These are phyloP conservation scores for Microcebus ravelobensis DNA, from an alignment of 2,113 vertebrate species.

Conservation along the genomic window DNA sequence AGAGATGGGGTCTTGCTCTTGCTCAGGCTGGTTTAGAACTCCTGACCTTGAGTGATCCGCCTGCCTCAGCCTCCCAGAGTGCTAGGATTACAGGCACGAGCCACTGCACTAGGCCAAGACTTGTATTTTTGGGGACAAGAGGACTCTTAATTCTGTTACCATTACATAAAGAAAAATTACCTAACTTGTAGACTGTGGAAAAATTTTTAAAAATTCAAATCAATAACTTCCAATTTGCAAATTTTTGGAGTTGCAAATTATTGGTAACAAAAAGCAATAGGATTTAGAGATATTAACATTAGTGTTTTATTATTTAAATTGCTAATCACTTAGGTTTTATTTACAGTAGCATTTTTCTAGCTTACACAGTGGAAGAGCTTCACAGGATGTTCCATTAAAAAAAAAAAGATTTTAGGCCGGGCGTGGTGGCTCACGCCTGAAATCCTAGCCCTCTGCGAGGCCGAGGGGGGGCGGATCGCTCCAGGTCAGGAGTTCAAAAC, in stretches of 20 bases:
- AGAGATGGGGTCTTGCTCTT: no score
- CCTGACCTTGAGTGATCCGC: no score
- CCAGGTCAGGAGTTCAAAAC: no score
- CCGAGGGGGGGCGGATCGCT: no score
- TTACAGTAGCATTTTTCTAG: neutral
- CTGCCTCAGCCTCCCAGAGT: no score
- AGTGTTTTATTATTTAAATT: neutral
- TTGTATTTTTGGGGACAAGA: neutral
- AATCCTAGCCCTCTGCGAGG: no score
- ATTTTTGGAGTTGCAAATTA: slow-evolving; percentile 21
- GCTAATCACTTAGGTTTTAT: neutral
- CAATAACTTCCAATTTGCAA: neutral
- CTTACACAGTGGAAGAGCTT: neutral
- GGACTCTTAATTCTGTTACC: slow-evolving; percentile 18
- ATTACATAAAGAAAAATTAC: slow-evolving; percentile 20
- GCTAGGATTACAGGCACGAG: no score
- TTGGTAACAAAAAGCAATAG: neutral
- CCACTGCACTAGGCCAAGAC: neutral
- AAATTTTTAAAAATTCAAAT: neutral
- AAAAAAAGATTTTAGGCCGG: neutral
- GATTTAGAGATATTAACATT: neutral
- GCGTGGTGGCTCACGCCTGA: no score
- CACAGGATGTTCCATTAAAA: neutral
- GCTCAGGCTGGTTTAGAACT: no score
- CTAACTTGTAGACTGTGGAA: neutral